phyloP scores from a whole-genome alignment of 2,797 vertebrate genomes.

The Lithobates pipiens region DNA sequence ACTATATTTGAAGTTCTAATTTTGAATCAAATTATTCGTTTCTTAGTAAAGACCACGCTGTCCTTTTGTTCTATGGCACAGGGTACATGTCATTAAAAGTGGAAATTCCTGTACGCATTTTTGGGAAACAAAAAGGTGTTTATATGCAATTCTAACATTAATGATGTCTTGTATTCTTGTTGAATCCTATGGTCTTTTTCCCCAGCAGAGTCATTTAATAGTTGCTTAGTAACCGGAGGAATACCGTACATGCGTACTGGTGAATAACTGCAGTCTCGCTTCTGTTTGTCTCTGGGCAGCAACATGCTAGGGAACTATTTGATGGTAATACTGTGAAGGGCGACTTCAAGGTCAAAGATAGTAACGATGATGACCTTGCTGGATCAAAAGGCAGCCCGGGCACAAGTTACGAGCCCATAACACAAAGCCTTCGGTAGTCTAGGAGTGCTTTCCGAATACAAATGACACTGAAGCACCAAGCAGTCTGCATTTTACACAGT shows the following conservation, averaged over 20 bases:
- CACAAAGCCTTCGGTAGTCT: neutral
- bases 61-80: slow-evolving; percentile 19
- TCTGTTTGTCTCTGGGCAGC: slow-evolving; percentile 34
- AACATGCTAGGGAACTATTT: slow-evolving; percentile 5
- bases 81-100: neutral
- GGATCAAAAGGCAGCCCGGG: neutral
- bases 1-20: slow-evolving; percentile 1
- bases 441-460: neutral
- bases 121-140: neutral
- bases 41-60: neutral
- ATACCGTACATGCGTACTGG: slow-evolving; percentile 55
- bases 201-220: slow-evolving; percentile 38
- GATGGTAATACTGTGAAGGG: slow-evolving; percentile 25
- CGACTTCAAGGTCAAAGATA: slow-evolving; percentile 41
- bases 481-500: neutral
- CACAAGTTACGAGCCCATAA: neutral
- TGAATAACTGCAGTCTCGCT: slow-evolving; percentile 50
- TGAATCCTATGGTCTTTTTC: slow-evolving; percentile 45
- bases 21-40: neutral
- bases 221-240: slow-evolving; percentile 52
- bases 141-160: slow-evolving; percentile 34
- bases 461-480: neutral
- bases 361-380: neutral
- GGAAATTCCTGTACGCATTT: neutral
- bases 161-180: slow-evolving; percentile 28